Conservation (phyloP, 1,140 invertebrate genomes). For the Aphidius gifuensis region DNA sequence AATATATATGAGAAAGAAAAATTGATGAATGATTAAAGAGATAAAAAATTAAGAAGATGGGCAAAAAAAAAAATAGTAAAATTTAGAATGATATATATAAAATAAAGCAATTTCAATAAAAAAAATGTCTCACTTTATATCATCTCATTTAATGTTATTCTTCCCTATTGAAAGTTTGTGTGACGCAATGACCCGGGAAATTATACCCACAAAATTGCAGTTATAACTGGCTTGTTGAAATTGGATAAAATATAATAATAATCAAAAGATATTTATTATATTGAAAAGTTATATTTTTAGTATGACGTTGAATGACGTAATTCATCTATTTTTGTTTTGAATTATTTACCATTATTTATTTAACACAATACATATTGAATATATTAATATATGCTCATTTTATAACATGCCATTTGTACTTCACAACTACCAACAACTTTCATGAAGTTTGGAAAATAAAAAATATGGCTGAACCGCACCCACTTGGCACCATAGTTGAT, state of each 20-base stretch:
- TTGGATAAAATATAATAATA: no score
- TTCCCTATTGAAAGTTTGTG: not conserved
- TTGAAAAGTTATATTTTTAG: no score
- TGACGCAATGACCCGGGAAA: slow-evolving; percentile 15
- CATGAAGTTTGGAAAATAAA: slow-evolving; percentile 11
- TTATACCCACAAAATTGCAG: slow-evolving; percentile 10
- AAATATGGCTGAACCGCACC: slow-evolving; percentile 24
- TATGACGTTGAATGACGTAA: slow-evolving; percentile 4
- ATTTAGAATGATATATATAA: no score
- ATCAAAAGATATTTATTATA: not conserved
- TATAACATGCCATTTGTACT: not conserved
- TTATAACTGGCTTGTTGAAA: not conserved
- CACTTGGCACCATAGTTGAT: slow-evolving; percentile 1
- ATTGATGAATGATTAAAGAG: no score
- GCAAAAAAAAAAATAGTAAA: no score
- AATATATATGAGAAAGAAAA: no score
- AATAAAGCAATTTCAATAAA: no score
- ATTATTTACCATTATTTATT: not conserved
- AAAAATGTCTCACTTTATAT: no score
- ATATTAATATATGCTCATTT: no score
- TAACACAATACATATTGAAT: no score
- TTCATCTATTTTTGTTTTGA: not conserved
- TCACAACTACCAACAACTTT: not conserved
- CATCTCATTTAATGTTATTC: no score
- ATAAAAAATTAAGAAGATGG: no score